Evolutionary conservation across 37 sponge, comb jelly and placozoan genomes (phyloP), one percentile per base, ranked within the genome.

Genomic region (Tethya wilhelma): DNA sequence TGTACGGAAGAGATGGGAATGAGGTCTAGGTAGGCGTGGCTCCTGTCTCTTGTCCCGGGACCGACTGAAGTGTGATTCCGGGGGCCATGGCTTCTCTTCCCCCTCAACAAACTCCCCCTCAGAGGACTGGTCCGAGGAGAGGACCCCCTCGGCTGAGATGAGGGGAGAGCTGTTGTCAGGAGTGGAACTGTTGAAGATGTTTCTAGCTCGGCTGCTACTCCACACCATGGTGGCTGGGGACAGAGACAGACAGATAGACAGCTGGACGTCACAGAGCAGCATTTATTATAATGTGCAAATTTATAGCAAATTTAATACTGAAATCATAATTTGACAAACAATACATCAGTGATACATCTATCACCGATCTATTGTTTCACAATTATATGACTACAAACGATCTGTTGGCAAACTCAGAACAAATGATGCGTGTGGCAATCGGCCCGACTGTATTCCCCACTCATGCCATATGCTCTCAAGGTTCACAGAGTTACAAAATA

Each of bases 1-100:
- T 8, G 22, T 53, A 65, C 80, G 42, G 5, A 86, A 79, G 22
- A 86, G 68, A 58, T 86, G 80, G 11, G 87, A 86, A 42, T 74
- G 80, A 20, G 87, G 87, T 19, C 87, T 45, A 0, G 87, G 87
- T 56, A 59, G 33, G 39, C 65, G 79, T 2, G 65, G 69, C 22
- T 44, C 66, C 44, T 29, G 19, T n/a, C 37, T 31, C 44, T 20
- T 37, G 1, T 44, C 41, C 34, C 34, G 44, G 22, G 44, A 23
- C 30, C 59, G 59, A 36, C 59, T 29, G 2, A 36, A 20, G n/a
- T 25, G 58, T 8, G 6, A 37, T 22, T 25, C 34, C 9, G 81
- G 81, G 22, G 81, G 81, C 72, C 72, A 81, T 1, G 69, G 63
- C 37, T 71, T 81, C 72, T 81, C 81, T 19, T 71, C 81, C n/a